A percentile compares a stretch with the other conserved stretches of the same genome.
phyloP scores from a whole-genome alignment of 2,888 invertebrate species.

The Slavum lentiscoides region DNA sequence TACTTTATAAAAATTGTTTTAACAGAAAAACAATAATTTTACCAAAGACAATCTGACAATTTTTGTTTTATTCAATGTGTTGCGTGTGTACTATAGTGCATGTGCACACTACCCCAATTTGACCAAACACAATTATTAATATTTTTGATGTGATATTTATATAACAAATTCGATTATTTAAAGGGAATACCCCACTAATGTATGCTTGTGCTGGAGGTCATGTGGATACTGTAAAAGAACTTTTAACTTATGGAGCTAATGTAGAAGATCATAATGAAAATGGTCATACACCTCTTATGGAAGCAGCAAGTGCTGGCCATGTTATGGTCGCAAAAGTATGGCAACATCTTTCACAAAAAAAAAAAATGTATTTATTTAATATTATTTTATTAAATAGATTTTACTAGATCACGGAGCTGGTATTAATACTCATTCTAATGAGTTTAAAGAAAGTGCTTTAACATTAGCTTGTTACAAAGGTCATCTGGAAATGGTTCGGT shows the following conservation, averaged over 20 bases:
- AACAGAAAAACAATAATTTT: too few relatives aligned
- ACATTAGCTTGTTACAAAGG: constrained; percentile 95
- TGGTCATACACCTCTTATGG: constrained; percentile 99
- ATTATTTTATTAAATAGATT: constrained; percentile 62
- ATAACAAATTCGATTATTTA: constrained; percentile 55
- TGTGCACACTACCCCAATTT: too few relatives aligned
- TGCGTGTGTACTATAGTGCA: too few relatives aligned
- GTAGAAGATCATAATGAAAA: constrained; percentile 99
- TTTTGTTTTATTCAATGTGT: too few relatives aligned
- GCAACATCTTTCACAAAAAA: neutral
- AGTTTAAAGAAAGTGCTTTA: constrained; percentile 97
- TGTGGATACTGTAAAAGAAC: constrained; percentile 85
- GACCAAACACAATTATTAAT: too few relatives aligned
- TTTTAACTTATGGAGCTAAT: constrained; percentile 88
- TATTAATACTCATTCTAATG: constrained; percentile 98
- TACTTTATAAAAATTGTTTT: too few relatives aligned
- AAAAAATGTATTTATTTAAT: neutral
- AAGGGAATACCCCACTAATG: constrained; percentile 93
- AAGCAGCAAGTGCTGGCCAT: constrained; percentile 95
- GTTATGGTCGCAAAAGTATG: constrained; percentile 82
- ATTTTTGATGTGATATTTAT: too few relatives aligned
- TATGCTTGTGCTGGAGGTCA: constrained; percentile 95
- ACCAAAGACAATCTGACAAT: too few relatives aligned
- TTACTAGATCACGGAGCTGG: constrained; percentile 92
- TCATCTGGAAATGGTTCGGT: constrained; percentile 95